Base-by-base conservation (phyloP, 2,113 vertebrate genomes). In the Caloenas nicobarica region DNA sequence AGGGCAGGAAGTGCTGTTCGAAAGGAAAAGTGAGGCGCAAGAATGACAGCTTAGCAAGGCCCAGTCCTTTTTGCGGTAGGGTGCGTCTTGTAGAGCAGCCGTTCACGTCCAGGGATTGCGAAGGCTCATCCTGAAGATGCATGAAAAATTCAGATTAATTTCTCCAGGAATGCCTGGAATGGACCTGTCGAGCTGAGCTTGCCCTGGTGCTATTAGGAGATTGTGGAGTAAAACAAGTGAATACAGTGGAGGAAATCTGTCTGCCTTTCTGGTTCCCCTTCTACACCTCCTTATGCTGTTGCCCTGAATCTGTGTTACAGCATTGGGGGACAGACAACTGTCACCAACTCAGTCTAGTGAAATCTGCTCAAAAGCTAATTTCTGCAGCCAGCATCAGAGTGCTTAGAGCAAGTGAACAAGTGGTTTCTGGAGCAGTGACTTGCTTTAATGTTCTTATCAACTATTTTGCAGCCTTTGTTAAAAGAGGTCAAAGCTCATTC, bases 401-500 rank as follows among this genome's bases (percentile, higher is more conserved):
- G 3, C 84, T 93, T 33, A 28, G 78, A 89, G 70, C 81, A 74
- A 86, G 61, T 1, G 44, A 74, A 33, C 0, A 6, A 33, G 8
- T 66, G 68, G 28, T 89, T 91, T 82, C 95, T 76, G 78, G 91
- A 88, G 93, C 91, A 89, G 36, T 16, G 54, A 42, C 80, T 88
- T 58, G 81, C 90, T 94, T 95, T 91, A 95, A 91, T 90, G 86
- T 95, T 78, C 93, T 94, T 96, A 89, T 93, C 94, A 90, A 85
- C 91, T 87, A 12, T 77, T 96, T 93, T 93, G 57, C 85, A 95
- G 95, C 82, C 89, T 81, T 94, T 88, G 87, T 94, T 95, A 90
- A 91, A 95, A 69, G 94, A 88, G 86, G 92, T 93, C 92, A 94
- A 77, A 90, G 89, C 91, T 94, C 96, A 76, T 94, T 78, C 88